Conservation (phyloP, 2,888 invertebrate genomes). For the Cephus pygmeus region DNA sequence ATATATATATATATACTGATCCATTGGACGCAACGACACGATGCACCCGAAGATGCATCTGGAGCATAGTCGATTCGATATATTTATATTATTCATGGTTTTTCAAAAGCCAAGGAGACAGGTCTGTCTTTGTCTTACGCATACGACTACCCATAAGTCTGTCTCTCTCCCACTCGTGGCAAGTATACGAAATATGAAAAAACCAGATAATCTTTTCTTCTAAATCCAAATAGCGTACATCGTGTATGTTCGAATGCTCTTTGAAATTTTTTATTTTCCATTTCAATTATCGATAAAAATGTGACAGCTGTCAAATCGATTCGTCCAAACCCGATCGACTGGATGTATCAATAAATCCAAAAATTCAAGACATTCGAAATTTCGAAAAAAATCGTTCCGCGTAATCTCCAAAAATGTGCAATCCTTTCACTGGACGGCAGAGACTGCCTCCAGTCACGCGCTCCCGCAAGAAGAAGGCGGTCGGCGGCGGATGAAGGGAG, state of each 20-base stretch:
- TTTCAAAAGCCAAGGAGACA: neutral
- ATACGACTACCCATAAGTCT: neutral
- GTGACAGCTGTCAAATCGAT: neutral
- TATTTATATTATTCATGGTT: neutral
- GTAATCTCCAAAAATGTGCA: slow-evolving; percentile 49
- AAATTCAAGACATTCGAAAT: neutral
- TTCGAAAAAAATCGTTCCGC: neutral
- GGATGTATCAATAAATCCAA: neutral
- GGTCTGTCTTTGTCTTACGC: neutral
- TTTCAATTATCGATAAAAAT: neutral
- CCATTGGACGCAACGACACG: slow-evolving; percentile 3
- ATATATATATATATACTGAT: slow-evolving; percentile 6
- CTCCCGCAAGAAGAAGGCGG: neutral
- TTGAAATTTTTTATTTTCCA: no score
- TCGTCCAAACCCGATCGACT: neutral
- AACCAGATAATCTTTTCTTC: no score
- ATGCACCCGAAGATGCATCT: neutral
- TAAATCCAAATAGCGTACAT: no score
- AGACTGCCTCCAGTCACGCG: neutral
- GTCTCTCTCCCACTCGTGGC: neutral
- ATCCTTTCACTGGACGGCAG: slow-evolving; percentile 51
- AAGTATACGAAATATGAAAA: neutral
- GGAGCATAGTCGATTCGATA: slow-evolving; percentile 8
- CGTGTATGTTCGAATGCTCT: no score
- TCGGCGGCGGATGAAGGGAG: neutral